Percentiles rank a stretch among this genome's conserved stretches.
Conservation (phyloP, 2,797 vertebrate species). For the Denticeps clupeoides region DNA sequence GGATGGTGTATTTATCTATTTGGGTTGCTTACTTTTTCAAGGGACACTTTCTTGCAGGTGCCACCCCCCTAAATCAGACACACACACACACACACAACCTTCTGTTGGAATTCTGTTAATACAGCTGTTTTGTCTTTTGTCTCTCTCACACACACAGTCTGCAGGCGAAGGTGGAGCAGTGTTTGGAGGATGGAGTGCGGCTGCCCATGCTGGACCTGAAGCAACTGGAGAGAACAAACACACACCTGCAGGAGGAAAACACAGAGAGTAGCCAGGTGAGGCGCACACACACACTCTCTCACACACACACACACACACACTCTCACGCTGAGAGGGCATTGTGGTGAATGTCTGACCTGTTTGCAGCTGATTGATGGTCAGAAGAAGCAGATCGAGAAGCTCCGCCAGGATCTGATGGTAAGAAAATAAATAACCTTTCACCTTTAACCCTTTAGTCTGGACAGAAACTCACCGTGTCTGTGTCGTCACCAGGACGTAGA, state of each 20-base stretch:
- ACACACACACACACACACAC: not conserved
- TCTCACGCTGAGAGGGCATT: not conserved
- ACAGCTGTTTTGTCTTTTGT: not conserved
- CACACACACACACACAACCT: no score
- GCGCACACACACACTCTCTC: not conserved
- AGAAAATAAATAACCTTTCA: no score
- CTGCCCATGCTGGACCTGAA: slow-evolving; percentile 83
- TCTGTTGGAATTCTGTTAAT: no score
- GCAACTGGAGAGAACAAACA: slow-evolving; percentile 79
- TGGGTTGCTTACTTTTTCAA: no score
- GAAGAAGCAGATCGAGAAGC: slow-evolving; percentile 71
- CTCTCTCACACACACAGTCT: slow-evolving; percentile 53
- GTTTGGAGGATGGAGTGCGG: slow-evolving; percentile 83
- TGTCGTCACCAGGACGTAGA: slow-evolving; percentile 52
- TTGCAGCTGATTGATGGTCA: slow-evolving; percentile 77
- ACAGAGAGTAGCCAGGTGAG: slow-evolving; percentile 70
- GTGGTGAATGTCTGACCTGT: slow-evolving; percentile 9
- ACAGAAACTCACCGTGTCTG: not conserved
- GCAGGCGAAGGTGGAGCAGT: slow-evolving; percentile 87
- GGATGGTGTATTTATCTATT: not conserved
- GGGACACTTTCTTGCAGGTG: not conserved
- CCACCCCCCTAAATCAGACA: not conserved
- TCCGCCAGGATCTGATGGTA: slow-evolving; percentile 76
- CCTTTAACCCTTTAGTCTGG: not conserved
- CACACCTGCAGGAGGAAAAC: slow-evolving; percentile 67